A percentile compares a stretch with the other conserved stretches of the same genome.
These are phyloP conservation scores for Ceratotherium simum DNA, from an alignment of 2,113 vertebrate genomes.

Conservation along the genomic window DNA sequence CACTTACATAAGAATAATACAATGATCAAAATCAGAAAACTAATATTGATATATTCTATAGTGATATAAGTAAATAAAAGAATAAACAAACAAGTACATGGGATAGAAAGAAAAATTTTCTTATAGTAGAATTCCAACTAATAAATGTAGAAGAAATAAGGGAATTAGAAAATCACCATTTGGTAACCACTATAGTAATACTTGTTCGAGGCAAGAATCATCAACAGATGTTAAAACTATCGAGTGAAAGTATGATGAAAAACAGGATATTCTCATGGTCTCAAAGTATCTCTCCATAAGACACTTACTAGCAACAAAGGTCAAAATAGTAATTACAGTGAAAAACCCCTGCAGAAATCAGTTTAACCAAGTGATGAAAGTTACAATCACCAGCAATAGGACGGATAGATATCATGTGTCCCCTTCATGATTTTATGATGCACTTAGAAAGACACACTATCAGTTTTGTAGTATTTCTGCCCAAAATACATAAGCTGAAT, in stretches of 20 bases:
- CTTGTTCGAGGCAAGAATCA: background rate
- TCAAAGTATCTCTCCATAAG: background rate
- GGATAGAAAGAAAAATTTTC: background rate
- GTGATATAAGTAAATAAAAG: background rate
- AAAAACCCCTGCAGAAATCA: background rate
- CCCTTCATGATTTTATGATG: background rate
- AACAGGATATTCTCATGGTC: background rate
- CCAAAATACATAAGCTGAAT: background rate
- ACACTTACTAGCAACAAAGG: background rate
- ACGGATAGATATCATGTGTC: background rate
- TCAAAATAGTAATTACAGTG: background rate
- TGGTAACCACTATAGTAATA: background rate
- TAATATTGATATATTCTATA: background rate
- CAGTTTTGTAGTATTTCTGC: background rate
- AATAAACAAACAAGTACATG: background rate
- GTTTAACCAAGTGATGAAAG: background rate
- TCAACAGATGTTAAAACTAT: background rate
- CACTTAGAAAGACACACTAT: background rate
- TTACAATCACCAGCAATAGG: background rate
- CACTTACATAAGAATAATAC: background rate
- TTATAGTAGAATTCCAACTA: background rate
- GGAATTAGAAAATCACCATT: background rate
- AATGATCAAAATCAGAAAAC: background rate
- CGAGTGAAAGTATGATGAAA: background rate
- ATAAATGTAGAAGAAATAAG: background rate